Base-by-base conservation (phyloP, 2,113 vertebrate species). In the Oryctolagus cuniculus region DNA sequence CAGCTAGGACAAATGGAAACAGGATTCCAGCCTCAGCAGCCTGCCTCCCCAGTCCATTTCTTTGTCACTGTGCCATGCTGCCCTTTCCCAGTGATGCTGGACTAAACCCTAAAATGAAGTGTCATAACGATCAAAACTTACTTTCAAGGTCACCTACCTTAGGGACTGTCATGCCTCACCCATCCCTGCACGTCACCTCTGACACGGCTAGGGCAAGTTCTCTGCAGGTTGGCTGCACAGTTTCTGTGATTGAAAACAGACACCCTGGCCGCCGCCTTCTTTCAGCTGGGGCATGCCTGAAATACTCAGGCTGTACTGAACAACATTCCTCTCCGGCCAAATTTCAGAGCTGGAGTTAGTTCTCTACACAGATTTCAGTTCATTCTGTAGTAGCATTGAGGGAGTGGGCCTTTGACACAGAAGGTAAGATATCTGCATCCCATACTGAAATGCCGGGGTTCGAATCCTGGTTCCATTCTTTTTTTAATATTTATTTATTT, bases 241-340 rank as follows among this genome's bases (percentile, higher is more conserved):
- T 90, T 83, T 95, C 93, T 63, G 72, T 96, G 91, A 97, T 90
- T 96, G 82, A 97, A 96, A 94, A 63, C 84, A 95, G 77, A 97
- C 88, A 85, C 93, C 61, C 87, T 96, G 77, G 91, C 44, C 6
- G 38, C 29, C 77, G 63, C 83, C 38, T 55, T 89, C 75, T 87
- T 89, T 84, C 83, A 93, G 66, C 61, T 89, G 78, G n/a, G 74
- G 53, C 27, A 82, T n/a, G 27, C 51, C 72, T 94, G 67, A 93
- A 91, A 92, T 15, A 51, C 31, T 92, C 93, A 90, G 49, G 58
- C 51, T 83, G 38, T 69, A 84, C 74, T 92, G 81, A 92, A 91
- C 31, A 53, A 83, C 67, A 66, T 36, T 38, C 72, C 72, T 90
- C 72, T 87, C 85, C 67, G 34, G 74, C 69, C 51, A 93, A 67